A percentile compares a stretch with the other conserved stretches of the same genome.
Evolutionary conservation across 2,888 invertebrate species (phyloP).

Genomic region (Andrena hattorfiana): DNA sequence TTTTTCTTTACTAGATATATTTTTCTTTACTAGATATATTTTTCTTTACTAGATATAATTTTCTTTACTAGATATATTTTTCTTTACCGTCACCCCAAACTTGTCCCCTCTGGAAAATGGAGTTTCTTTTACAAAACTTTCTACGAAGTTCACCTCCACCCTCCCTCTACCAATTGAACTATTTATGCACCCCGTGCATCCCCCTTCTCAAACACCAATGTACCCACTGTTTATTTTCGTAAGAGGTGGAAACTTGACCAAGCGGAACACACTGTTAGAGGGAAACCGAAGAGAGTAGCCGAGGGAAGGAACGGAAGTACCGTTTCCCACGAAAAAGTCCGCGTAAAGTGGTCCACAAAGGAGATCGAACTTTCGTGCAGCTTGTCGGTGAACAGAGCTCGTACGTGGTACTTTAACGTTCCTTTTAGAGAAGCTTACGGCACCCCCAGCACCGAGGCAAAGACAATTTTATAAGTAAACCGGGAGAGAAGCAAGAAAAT

Average conservation of each 20-base stretch:
- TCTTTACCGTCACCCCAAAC: too few species aligned
- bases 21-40: too few species aligned
- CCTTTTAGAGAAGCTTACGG: constrained; percentile 18
- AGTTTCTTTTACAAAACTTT: neutral
- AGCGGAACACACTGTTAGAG: constrained; percentile 24
- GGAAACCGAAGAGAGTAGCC: neutral
- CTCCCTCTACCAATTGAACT: too few species aligned
- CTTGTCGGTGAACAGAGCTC: constrained; percentile 2
- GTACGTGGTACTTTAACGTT: constrained; percentile 17
- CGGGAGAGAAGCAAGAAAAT: neutral
- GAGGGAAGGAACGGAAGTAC: too few species aligned
- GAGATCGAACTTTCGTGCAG: neutral
- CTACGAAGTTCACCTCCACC: neutral
- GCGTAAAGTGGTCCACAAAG: too few species aligned
- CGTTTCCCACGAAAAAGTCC: too few species aligned
- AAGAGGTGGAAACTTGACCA: constrained; percentile 34
- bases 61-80: too few species aligned
- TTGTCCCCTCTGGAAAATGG: too few species aligned
- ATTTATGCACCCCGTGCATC: neutral
- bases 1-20: too few species aligned
- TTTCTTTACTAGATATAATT: too few species aligned
- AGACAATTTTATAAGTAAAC: constrained; percentile 17
- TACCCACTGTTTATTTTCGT: constrained; percentile 43
- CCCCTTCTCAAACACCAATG: neutral
- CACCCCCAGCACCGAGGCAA: neutral